These are phyloP conservation scores for Hucho hucho DNA, from an alignment of 2,113 vertebrate species.

Conservation along the genomic window DNA sequence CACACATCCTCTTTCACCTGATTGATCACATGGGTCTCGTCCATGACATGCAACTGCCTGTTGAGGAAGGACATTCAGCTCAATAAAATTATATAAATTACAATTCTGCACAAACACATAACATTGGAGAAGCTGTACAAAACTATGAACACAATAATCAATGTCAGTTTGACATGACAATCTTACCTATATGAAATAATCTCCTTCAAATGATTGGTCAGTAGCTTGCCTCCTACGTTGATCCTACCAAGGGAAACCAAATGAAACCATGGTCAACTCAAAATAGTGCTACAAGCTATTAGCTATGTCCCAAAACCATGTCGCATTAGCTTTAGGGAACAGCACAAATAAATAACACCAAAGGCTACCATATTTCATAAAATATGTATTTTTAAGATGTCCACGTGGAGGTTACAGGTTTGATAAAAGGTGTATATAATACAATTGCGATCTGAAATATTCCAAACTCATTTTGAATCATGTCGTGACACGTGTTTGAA, in stretches of 20 bases:
- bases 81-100: background rate
- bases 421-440: too few species aligned
- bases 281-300: background rate
- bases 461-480: too few species aligned
- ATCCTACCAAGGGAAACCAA: conserved; percentile 73
- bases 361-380: too few species aligned
- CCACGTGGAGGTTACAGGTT: too few species aligned
- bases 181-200: conserved; percentile 95
- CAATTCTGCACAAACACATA: conserved; percentile 21
- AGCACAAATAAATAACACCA: too few species aligned
- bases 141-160: background rate
- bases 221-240: conserved; percentile 94
- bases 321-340: too few species aligned
- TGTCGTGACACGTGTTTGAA: too few species aligned
- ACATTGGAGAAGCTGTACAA: background rate
- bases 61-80: conserved; percentile 2
- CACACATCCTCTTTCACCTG: conserved; percentile 99
- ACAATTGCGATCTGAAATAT: too few species aligned
- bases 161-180: background rate
- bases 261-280: background rate
- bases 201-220: conserved; percentile 98
- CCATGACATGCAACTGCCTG: conserved; percentile 97
- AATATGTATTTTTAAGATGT: too few species aligned
- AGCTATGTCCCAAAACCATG: too few species aligned
- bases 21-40: conserved; percentile 97